Evolutionary conservation across 2,888 invertebrate species (phyloP).

Genomic region (Pristionchus maxplancki): DNA sequence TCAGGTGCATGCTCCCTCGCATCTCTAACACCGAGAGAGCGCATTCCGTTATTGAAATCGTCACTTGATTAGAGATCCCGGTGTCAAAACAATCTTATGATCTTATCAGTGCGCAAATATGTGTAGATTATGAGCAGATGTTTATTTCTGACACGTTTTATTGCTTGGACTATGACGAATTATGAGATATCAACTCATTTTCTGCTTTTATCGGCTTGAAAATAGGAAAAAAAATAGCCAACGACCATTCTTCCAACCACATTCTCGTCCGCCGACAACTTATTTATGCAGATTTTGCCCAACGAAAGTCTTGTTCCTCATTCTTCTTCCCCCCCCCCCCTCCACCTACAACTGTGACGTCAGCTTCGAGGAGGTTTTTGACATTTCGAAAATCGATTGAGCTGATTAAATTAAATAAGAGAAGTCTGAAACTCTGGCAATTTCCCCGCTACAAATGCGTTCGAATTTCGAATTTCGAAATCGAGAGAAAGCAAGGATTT

Average conservation of each 20-base stretch:
- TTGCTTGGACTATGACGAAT: too few species aligned
- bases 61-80: background rate
- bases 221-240: background rate
- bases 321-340: background rate
- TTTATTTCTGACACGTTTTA: background rate
- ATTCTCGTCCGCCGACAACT: background rate
- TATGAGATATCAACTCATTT: too few species aligned
- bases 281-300: background rate
- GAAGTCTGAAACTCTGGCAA: too few species aligned
- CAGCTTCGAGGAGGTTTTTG: background rate
- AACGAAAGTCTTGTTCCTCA: background rate
- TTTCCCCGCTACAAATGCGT: too few species aligned
- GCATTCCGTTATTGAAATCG: background rate
- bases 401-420: too few species aligned
- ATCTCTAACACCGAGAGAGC: background rate
- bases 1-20: too few species aligned
- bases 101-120: background rate
- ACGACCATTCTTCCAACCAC: background rate
- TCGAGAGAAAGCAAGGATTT: too few species aligned
- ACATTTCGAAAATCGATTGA: background rate
- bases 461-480: too few species aligned
- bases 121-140: background rate
- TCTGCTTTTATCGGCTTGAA: too few species aligned
- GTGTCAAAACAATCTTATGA: background rate
- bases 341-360: background rate